Evolutionary conservation across 2,113 vertebrate species (phyloP).

Genomic region (Nematolebias whitei): DNA sequence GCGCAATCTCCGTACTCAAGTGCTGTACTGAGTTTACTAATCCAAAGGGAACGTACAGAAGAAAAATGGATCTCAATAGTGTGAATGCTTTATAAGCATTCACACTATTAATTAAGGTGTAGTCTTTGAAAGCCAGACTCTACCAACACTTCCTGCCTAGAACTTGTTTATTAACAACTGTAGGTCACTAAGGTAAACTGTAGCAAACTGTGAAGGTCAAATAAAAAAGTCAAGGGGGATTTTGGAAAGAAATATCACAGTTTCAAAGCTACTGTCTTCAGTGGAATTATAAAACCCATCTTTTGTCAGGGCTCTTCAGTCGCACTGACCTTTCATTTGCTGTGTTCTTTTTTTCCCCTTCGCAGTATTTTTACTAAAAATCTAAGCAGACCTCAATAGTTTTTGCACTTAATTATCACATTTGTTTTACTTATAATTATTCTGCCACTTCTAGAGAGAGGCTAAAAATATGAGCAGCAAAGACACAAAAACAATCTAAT

Average conservation of each 20-base stretch:
- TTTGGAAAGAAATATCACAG: not conserved
- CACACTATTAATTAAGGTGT: too few species aligned
- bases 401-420: slow-evolving; percentile 16
- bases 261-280: not conserved
- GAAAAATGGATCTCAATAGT: too few species aligned
- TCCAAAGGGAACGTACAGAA: too few species aligned
- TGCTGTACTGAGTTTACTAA: too few species aligned
- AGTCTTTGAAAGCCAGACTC: not conserved
- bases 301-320: slow-evolving; percentile 1
- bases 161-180: not conserved
- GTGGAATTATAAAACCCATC: not conserved
- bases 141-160: too few species aligned
- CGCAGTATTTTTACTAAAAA: slow-evolving; percentile 68
- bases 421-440: slow-evolving; percentile 61
- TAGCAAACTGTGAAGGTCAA: not conserved
- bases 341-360: slow-evolving; percentile 12
- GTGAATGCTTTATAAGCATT: too few species aligned
- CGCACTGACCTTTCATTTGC: slow-evolving; percentile 2
- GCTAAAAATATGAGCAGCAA: slow-evolving; percentile 27
- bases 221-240: not conserved
- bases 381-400: slow-evolving; percentile 70
- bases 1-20: too few species aligned
- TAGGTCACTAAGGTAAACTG: not conserved
- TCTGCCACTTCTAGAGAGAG: slow-evolving; percentile 19
- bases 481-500: slow-evolving; percentile 29